These are phyloP conservation scores for Actinemys pallida DNA, from an alignment of 2,113 vertebrate species.

Conservation along the genomic window DNA sequence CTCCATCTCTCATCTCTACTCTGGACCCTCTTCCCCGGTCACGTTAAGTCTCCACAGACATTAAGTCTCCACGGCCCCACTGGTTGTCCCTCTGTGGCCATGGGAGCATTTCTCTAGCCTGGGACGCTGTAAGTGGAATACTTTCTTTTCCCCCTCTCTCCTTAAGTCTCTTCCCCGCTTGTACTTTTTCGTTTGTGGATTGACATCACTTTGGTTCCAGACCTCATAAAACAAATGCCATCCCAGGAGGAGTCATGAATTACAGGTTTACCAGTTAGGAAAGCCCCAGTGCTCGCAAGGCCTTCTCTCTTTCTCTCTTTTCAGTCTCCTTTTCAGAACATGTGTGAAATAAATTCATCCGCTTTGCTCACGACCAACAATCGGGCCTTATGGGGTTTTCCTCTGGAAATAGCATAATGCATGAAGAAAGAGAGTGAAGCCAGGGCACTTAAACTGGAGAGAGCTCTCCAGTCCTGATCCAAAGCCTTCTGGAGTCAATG, in stretches of 20 bases:
- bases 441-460: neutral
- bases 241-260: neutral
- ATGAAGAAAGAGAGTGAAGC: neutral
- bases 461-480: neutral
- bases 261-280: neutral
- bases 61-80: too few relatives aligned
- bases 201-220: neutral
- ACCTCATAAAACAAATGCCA: neutral
- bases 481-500: neutral
- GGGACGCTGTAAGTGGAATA: too few relatives aligned
- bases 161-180: neutral
- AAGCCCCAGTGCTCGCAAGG: neutral
- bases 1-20: too few relatives aligned
- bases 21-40: too few relatives aligned
- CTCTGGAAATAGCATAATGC: neutral
- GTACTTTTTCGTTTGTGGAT: neutral
- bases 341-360: neutral
- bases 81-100: neutral
- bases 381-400: neutral
- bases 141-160: neutral
- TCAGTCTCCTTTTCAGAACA: neutral
- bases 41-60: too few relatives aligned
- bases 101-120: fast-evolving
- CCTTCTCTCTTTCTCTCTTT: neutral
- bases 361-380: fast-evolving